Evolutionary conservation across 2,797 vertebrate species (phyloP), one percentile per base, ranked within the genome.

Genomic region (Sebastes goodei): DNA sequence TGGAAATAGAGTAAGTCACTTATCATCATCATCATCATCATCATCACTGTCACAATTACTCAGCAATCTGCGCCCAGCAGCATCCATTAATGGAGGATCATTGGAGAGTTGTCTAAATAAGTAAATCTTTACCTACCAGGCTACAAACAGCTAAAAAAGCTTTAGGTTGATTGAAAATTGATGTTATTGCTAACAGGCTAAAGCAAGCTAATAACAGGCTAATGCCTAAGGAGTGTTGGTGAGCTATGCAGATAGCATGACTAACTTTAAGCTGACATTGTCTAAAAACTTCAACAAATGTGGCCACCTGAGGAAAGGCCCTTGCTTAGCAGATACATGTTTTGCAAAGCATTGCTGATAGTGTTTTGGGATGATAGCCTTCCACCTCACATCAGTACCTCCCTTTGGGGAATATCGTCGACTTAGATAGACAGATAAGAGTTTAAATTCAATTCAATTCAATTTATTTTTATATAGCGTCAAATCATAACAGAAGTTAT

Each of bases 1-100:
- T 76, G 98, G 99, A 90, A 42, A 96, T 76, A 97, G 98, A 96
- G 99, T 99, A 93, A 97, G 98, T 96, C 63, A 8, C 20, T 14
- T 17, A 56, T 49, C 23, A 20, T 56, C 17, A 10, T 49, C 46
- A 49, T 46, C 42, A 27, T 27, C 27, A 49, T 49, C 46, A 49
- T 49, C 42, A 46, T 46, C 46, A 49, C 17, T 74, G 20, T 71
- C 35, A 72, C 20, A 52, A 35, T 64, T 23, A 60, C 5, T 66
- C 15, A 60, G n/a, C 7, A 35, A 15, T 66, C 53, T 59, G 20
- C 11, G 11, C 2, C 33, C 6, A 23, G 1, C 4, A 42, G 8
- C 25, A 33, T 64, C 29, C 6, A 11, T 17, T 49, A 4, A 53
- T 20, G 1, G 42, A 35, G 2, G 2, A 38, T 27, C 9, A 64